phyloP scores from a whole-genome alignment of 2,113 vertebrate genomes.

The Periophthalmus modestus region DNA sequence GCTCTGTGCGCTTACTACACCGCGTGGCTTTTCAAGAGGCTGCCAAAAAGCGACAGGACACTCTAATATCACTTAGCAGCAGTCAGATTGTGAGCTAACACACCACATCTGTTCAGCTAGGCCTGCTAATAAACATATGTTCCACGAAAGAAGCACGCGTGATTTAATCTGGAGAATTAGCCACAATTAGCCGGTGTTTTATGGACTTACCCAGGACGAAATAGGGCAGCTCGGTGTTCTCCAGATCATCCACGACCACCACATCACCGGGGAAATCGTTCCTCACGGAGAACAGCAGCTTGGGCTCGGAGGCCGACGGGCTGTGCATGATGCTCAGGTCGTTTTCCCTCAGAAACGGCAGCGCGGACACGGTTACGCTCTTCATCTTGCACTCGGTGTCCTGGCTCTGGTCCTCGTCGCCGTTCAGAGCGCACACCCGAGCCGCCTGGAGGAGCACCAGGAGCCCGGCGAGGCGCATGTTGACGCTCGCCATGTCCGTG shows the following conservation, averaged over 20 bases:
- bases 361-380: constrained; percentile 96
- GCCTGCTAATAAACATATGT: constrained; percentile 54
- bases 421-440: constrained; percentile 54
- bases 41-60: background rate
- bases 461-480: constrained; percentile 61
- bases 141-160: background rate
- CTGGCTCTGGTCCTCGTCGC: constrained; percentile 84
- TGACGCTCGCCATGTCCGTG: constrained; percentile 62
- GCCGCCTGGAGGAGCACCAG: constrained; percentile 37
- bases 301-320: constrained; percentile 96
- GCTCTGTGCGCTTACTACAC: background rate
- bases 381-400: constrained; percentile 96
- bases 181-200: constrained; percentile 4
- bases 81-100: background rate
- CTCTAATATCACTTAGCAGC: background rate
- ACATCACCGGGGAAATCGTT: constrained; percentile 98
- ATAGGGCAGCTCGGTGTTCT: constrained; percentile 97
- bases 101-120: constrained; percentile 24
- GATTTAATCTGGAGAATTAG: constrained; percentile 15
- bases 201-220: constrained; percentile 78
- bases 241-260: constrained; percentile 95
- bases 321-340: constrained; percentile 99
- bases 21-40: background rate
- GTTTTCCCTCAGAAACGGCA: constrained; percentile 96
- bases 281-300: constrained; percentile 97